phyloP scores from a whole-genome alignment of 1,140 invertebrate genomes.

The Monochamus saltuarius region DNA sequence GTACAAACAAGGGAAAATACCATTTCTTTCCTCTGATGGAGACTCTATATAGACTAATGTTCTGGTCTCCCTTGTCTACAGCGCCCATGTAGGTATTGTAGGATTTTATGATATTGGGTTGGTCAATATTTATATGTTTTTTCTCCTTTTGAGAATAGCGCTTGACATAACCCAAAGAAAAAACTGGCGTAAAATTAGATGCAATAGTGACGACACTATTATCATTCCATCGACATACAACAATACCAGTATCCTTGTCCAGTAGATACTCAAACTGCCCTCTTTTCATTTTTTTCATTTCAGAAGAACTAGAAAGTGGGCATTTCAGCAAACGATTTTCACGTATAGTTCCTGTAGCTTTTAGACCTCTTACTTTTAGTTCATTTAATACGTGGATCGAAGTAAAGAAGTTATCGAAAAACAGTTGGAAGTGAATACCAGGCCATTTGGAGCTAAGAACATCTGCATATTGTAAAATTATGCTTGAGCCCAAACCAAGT shows the following conservation, averaged over 20 bases:
- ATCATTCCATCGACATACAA: constrained; percentile 36
- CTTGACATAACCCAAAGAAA: constrained; percentile 26
- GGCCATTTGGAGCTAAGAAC: constrained; percentile 11
- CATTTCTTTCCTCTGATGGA: constrained; percentile 46
- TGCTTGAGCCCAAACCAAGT: constrained; percentile 30
- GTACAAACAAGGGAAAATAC: constrained; percentile 46
- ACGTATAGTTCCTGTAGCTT: too few species aligned
- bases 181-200: too few species aligned
- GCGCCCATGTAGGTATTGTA: constrained; percentile 41
- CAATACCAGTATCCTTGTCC: constrained; percentile 13
- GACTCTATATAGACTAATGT: constrained; percentile 38
- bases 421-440: constrained; percentile 28
- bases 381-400: constrained; percentile 25
- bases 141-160: constrained; percentile 31
- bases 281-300: constrained; percentile 26
- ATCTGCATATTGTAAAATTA: constrained; percentile 33
- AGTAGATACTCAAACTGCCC: constrained; percentile 25
- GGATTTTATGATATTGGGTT: constrained; percentile 36
- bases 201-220: too few species aligned
- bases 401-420: constrained; percentile 42
- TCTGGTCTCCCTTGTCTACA: constrained; percentile 42
- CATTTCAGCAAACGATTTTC: too few species aligned
- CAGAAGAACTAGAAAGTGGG: too few species aligned
- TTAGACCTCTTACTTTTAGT: too few species aligned
- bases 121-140: constrained; percentile 29